phyloP scores from a whole-genome alignment of 2,797 vertebrate genomes.

The Premnoplex brunnescens region DNA sequence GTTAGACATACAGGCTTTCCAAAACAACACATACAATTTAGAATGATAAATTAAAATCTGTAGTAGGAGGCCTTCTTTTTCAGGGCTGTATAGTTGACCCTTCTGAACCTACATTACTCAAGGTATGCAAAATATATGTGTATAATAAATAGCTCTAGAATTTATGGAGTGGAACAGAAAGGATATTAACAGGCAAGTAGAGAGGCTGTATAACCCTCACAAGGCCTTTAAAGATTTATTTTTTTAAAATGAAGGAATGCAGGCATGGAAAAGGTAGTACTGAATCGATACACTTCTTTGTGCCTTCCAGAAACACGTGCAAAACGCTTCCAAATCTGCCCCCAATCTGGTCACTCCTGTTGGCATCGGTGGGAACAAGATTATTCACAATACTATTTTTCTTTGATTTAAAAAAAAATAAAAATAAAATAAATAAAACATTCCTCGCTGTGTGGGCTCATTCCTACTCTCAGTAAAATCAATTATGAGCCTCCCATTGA shows the following conservation, averaged over 20 bases:
- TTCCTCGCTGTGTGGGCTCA: constrained; percentile 57
- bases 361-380: constrained; percentile 5
- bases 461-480: constrained; percentile 60
- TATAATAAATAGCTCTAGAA: constrained; percentile 72
- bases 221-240: constrained; percentile 72
- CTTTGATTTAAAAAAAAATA: not conserved
- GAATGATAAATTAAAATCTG: constrained; percentile 59
- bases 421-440: not conserved
- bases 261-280: constrained; percentile 51
- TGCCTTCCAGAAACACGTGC: constrained; percentile 35
- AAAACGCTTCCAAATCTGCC: constrained; percentile 30
- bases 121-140: constrained; percentile 72
- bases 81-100: constrained; percentile 67
- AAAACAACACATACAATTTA: constrained; percentile 54
- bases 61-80: constrained; percentile 62
- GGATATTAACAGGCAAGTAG: constrained; percentile 72
- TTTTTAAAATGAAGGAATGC: constrained; percentile 66
- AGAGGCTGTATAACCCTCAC: constrained; percentile 69
- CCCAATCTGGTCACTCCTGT: constrained; percentile 45
- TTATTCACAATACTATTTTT: constrained; percentile 8
- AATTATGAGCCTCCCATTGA: constrained; percentile 34
- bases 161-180: constrained; percentile 73
- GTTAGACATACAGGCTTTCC: constrained; percentile 48
- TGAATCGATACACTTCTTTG: constrained; percentile 52
- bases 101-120: constrained; percentile 67